These are phyloP conservation scores for Polydrusus cervinus DNA, from an alignment of 2,888 invertebrate genomes.

Conservation along the genomic window DNA sequence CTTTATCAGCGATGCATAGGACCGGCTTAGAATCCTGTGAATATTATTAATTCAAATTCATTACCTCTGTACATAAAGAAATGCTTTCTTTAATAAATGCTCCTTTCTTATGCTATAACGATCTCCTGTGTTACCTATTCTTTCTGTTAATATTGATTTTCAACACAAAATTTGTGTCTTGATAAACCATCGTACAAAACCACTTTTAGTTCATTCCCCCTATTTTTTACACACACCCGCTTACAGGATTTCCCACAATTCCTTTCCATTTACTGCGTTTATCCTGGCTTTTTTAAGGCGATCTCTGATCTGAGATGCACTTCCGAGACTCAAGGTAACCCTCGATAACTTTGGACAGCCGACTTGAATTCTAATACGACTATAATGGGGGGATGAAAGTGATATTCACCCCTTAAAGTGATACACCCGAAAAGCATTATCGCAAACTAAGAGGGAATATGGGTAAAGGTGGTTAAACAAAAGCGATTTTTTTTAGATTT, in stretches of 20 bases:
- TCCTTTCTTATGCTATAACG: too few species aligned
- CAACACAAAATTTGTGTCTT: background rate
- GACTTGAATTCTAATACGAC: slow-evolving; percentile 38
- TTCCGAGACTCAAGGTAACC: slow-evolving; percentile 22
- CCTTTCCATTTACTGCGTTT: slow-evolving; percentile 17
- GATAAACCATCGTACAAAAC: background rate
- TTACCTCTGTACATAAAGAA: too few species aligned
- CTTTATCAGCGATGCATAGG: too few species aligned
- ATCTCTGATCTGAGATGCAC: slow-evolving; percentile 29
- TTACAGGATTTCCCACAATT: slow-evolving; percentile 21
- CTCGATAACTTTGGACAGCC: slow-evolving; percentile 13
- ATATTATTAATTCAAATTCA: too few species aligned
- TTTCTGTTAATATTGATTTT: background rate
- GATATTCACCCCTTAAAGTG: slow-evolving; percentile 40
- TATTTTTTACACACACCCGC: background rate
- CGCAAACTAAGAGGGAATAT: slow-evolving; percentile 18
- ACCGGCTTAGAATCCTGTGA: too few species aligned
- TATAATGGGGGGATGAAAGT: slow-evolving; percentile 37
- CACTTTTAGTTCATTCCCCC: background rate
- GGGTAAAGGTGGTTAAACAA: slow-evolving; percentile 4
- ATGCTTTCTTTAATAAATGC: too few species aligned
- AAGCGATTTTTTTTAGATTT: background rate
- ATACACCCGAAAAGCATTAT: slow-evolving; percentile 40
- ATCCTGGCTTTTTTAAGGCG: slow-evolving; percentile 24
- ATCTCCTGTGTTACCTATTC: background rate